Evolutionary conservation across 2,888 invertebrate genomes (phyloP), one percentile per base, ranked within the genome.

Genomic region (Metallyticus violacea): DNA sequence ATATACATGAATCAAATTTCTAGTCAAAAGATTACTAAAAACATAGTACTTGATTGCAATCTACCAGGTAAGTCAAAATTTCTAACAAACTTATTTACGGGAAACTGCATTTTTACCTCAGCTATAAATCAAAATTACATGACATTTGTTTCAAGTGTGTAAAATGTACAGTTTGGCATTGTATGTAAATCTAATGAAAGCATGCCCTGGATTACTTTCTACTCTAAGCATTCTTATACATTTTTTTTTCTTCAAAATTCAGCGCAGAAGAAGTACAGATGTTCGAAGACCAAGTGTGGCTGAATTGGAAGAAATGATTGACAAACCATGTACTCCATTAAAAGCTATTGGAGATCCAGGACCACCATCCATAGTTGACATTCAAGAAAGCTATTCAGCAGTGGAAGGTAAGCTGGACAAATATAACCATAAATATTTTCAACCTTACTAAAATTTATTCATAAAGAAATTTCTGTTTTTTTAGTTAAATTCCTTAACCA

Each of bases 351-450:
- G 97, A 89, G 94, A 95, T 90, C 95, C 95, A 89, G 97, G 97
- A 88, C 97, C 98, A 89, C 98, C 99, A 78, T 94, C 95, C 89
- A 98, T 99, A 91, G 96, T 98, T 89, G 98, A 98, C 92, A 96
- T 97, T 80, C 97, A 98, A 92, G 97, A 98, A 91, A 99, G 97
- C 91, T 98, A 99, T 92, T 97, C 98, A 81, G 98, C 98, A 87
- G 96, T 98, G 92, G 99, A 99, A 96, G 99, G 99, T 98, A 91
- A 62, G 15, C 4, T 15, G 22, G 9, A 15, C 0, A 62, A 62
- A 4, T 62, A 0, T 62, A 62, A n/a, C n/a, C n/a, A n/a, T n/a
- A n/a, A n/a, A n/a, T n/a, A n/a, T n/a, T n/a, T n/a, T n/a, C n/a
- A n/a, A n/a, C n/a, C n/a, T n/a, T n/a, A n/a, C n/a, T n/a, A n/a